These are phyloP conservation scores for Drosophila dives DNA, from an alignment of 2,888 invertebrate species.

Conservation along the genomic window DNA sequence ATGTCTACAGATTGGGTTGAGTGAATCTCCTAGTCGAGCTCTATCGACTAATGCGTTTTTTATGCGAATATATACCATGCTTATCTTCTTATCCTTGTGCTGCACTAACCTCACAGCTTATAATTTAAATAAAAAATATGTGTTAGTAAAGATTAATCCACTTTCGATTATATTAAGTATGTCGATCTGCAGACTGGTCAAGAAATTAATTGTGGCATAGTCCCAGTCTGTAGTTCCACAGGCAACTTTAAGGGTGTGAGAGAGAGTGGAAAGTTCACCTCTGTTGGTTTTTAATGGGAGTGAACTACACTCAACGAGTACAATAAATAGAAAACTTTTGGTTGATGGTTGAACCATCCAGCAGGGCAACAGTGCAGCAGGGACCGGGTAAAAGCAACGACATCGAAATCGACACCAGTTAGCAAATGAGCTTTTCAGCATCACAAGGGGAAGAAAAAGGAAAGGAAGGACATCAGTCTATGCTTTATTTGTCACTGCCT, in stretches of 20 bases:
- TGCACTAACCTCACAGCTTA: not conserved
- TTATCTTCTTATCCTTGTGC: not conserved
- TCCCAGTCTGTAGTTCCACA: not conserved
- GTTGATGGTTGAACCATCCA: conserved; percentile 76
- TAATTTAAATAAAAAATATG: not conserved
- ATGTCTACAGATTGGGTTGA: not conserved
- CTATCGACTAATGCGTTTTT: not conserved
- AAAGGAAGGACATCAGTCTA: conserved; percentile 25
- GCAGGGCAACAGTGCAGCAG: conserved; percentile 32
- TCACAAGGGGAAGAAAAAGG: conserved; percentile 15
- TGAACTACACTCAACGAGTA: conserved; percentile 33
- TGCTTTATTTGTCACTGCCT: conserved; percentile 14
- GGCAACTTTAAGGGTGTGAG: not conserved
- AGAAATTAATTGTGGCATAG: not conserved
- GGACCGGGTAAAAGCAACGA: conserved; percentile 16
- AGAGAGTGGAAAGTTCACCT: conserved; percentile 54
- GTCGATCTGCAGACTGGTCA: not conserved
- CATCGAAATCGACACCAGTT: conserved; percentile 23
- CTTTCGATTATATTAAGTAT: not conserved
- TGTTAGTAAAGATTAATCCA: not conserved
- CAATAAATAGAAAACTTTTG: conserved; percentile 57
- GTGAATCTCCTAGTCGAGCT: not conserved
- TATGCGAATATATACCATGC: not conserved
- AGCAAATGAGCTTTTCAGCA: conserved; percentile 46
- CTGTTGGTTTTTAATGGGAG: conserved; percentile 63